Evolutionary conservation across 2,113 vertebrate genomes (phyloP).

Genomic region (Semnornis frantzii): DNA sequence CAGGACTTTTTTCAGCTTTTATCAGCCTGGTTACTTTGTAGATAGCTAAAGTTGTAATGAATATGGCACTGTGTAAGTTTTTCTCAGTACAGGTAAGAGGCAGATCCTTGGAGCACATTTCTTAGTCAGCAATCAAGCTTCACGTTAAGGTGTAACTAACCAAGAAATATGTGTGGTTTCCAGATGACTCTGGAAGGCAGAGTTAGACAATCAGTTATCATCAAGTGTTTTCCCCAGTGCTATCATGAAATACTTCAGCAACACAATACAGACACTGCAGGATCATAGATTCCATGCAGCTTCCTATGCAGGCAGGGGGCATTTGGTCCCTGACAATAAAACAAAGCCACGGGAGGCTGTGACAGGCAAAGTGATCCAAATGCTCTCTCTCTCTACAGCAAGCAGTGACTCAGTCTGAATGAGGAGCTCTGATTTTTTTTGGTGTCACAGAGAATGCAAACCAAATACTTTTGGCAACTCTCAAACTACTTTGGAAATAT

Average conservation of each 20-base stretch:
- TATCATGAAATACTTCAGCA: background rate
- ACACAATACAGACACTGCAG: background rate
- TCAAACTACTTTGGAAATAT: background rate
- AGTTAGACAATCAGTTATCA: background rate
- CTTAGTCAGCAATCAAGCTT: background rate
- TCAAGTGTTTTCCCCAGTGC: background rate
- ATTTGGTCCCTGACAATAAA: background rate
- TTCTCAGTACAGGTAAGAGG: background rate
- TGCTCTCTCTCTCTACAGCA: background rate
- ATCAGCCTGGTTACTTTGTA: background rate
- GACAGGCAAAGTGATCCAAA: background rate
- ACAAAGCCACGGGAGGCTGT: background rate
- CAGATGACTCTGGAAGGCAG: background rate
- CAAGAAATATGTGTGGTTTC: background rate
- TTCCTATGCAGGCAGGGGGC: background rate
- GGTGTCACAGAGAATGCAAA: background rate
- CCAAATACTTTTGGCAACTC: background rate
- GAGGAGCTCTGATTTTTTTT: background rate
- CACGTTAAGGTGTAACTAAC: background rate
- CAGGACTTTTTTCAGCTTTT: background rate
- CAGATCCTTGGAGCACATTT: background rate
- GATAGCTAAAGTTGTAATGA: background rate
- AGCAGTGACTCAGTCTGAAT: background rate
- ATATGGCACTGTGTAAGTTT: background rate
- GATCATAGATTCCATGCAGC: background rate